Evolutionary conservation across 2,113 vertebrate species (phyloP).

Genomic region (Stigmatopora nigra): DNA sequence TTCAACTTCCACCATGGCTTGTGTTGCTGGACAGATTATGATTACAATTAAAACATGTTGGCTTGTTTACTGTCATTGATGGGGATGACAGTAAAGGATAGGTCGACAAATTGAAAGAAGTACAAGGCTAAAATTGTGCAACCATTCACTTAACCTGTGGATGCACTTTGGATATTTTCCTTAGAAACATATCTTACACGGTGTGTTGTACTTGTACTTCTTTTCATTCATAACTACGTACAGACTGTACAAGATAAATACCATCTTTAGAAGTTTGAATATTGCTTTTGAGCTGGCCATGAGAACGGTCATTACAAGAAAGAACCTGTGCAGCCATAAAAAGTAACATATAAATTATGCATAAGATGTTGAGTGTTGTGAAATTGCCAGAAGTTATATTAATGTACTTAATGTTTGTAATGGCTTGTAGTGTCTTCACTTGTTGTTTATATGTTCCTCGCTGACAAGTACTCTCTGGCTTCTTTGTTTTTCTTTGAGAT

Average conservation of each 20-base stretch:
- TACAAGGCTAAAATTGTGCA: too few relatives aligned
- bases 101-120: too few relatives aligned
- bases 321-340: background rate
- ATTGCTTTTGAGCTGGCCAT: background rate
- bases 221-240: background rate
- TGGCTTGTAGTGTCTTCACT: background rate
- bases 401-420: background rate
- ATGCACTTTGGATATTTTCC: background rate
- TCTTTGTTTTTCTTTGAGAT: too few relatives aligned
- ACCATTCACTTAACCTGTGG: too few relatives aligned
- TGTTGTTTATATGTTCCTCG: background rate
- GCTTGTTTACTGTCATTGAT: too few relatives aligned
- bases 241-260: background rate
- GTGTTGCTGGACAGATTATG: conserved; percentile 59
- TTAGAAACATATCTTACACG: too few relatives aligned
- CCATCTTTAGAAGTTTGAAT: background rate
- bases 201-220: background rate
- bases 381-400: background rate
- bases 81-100: too few relatives aligned
- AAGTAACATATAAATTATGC: background rate
- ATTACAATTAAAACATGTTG: conserved; percentile 5
- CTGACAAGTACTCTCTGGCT: too few relatives aligned
- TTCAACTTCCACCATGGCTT: conserved; percentile 90
- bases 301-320: background rate
- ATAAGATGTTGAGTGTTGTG: background rate